These are phyloP conservation scores for Frieseomelitta varia DNA, from an alignment of 1,140 invertebrate genomes.

Conservation along the genomic window DNA sequence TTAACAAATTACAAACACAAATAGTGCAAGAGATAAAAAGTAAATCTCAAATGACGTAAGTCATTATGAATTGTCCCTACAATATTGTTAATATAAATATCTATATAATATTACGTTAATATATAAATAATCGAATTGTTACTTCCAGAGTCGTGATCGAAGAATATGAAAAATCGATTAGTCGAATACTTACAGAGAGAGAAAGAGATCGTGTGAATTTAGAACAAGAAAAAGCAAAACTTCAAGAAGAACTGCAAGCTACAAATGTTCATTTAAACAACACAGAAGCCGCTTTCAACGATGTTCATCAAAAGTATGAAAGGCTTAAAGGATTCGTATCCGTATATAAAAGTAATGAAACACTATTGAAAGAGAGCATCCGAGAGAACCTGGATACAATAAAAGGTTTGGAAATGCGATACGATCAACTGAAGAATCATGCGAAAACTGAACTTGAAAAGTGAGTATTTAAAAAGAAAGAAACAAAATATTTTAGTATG, in stretches of 20 bases:
- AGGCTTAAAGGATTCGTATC: slow-evolving; percentile 85
- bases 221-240: slow-evolving; percentile 77
- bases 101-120: not conserved
- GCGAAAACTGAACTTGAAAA: slow-evolving; percentile 85
- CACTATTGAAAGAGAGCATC: slow-evolving; percentile 84
- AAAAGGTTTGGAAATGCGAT: slow-evolving; percentile 84
- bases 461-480: slow-evolving; percentile 76
- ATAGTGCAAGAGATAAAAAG: slow-evolving; percentile 76
- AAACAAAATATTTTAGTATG: not conserved
- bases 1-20: slow-evolving; percentile 77
- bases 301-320: slow-evolving; percentile 87
- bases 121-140: slow-evolving; percentile 9
- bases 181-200: slow-evolving; percentile 83
- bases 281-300: slow-evolving; percentile 87
- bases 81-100: not conserved
- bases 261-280: slow-evolving; percentile 85
- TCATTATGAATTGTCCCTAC: slow-evolving; percentile 15
- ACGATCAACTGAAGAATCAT: slow-evolving; percentile 84
- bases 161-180: slow-evolving; percentile 87
- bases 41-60: slow-evolving; percentile 79
- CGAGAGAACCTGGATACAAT: slow-evolving; percentile 84
- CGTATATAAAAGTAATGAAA: slow-evolving; percentile 86
- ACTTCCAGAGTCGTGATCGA: slow-evolving; percentile 84
- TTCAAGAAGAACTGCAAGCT: slow-evolving; percentile 81
- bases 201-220: slow-evolving; percentile 83